phyloP scores from a whole-genome alignment of 2,113 vertebrate species.

The Phyllopteryx taeniolatus region DNA sequence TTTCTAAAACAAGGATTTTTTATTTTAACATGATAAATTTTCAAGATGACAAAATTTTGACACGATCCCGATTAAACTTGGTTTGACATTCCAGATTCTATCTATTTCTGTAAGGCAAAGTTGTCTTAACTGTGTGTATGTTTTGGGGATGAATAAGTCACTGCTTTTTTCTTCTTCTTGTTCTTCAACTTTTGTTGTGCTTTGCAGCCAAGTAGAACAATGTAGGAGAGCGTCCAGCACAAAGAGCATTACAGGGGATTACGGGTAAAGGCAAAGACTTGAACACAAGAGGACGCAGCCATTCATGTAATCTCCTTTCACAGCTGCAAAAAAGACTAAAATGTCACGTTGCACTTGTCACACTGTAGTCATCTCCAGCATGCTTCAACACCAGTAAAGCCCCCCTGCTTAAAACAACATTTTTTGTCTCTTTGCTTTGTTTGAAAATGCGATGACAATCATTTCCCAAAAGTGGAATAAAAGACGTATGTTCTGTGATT shows the following conservation, averaged over 20 bases:
- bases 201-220: constrained; percentile 40
- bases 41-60: neutral
- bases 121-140: neutral
- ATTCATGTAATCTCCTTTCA: constrained; percentile 63
- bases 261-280: constrained; percentile 52
- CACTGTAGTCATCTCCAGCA: constrained; percentile 6
- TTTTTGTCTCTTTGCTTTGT: constrained; percentile 11
- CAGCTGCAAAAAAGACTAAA: constrained; percentile 9
- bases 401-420: constrained; percentile 9
- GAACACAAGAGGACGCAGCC: constrained; percentile 45
- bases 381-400: constrained; percentile 16
- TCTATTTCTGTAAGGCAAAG: neutral
- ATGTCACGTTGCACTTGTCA: constrained; percentile 4
- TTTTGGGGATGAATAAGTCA: constrained; percentile 11
- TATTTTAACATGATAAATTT: neutral
- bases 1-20: too few species aligned
- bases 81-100: neutral
- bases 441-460: neutral
- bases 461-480: neutral
- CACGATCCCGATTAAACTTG: neutral
- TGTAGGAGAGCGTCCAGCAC: constrained; percentile 49
- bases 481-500: neutral
- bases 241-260: constrained; percentile 70
- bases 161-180: constrained; percentile 4
- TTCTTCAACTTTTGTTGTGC: constrained; percentile 7